A percentile compares a stretch with the other conserved stretches of the same genome.
Conservation (phyloP, 2,113 vertebrate species). For the Dendropsophus ebraccatus region DNA sequence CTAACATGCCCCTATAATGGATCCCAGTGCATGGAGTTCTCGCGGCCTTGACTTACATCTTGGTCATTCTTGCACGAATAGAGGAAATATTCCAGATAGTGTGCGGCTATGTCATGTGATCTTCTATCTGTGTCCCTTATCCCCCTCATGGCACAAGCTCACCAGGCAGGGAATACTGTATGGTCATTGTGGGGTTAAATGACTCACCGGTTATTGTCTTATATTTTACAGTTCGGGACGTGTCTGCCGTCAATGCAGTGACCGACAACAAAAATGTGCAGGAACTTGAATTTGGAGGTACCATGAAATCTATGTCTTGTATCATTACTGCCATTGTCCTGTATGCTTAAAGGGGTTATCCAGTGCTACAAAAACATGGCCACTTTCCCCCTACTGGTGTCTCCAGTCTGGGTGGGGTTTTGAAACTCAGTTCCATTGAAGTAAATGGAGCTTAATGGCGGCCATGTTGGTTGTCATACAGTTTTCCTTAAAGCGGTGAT, state of each 20-base stretch:
- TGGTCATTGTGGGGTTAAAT: neutral
- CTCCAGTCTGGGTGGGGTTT: too few relatives aligned
- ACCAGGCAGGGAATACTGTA: neutral
- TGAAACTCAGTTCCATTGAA: too few relatives aligned
- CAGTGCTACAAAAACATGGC: too few relatives aligned
- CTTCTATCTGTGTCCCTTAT: neutral
- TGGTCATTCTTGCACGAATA: neutral
- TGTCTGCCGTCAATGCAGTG: slow-evolving; percentile 68
- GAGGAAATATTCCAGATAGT: neutral
- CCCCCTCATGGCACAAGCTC: neutral
- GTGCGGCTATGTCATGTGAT: neutral
- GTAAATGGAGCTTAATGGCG: too few relatives aligned
- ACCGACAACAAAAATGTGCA: slow-evolving; percentile 70
- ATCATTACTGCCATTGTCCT: too few relatives aligned
- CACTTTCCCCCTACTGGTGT: too few relatives aligned
- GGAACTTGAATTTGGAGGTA: slow-evolving; percentile 78
- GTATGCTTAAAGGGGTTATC: too few relatives aligned
- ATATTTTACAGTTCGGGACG: slow-evolving; percentile 69
- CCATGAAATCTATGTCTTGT: slow-evolving; percentile 48
- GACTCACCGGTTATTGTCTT: neutral
- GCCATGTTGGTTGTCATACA: too few relatives aligned
- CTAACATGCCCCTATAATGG: neutral
- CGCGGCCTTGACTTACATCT: neutral
- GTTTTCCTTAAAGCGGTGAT: too few relatives aligned
- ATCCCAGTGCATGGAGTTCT: neutral